Evolutionary conservation across 2,113 vertebrate genomes (phyloP), one percentile per base, ranked within the genome.

Genomic region (Cyprinodon brontotheroides): DNA sequence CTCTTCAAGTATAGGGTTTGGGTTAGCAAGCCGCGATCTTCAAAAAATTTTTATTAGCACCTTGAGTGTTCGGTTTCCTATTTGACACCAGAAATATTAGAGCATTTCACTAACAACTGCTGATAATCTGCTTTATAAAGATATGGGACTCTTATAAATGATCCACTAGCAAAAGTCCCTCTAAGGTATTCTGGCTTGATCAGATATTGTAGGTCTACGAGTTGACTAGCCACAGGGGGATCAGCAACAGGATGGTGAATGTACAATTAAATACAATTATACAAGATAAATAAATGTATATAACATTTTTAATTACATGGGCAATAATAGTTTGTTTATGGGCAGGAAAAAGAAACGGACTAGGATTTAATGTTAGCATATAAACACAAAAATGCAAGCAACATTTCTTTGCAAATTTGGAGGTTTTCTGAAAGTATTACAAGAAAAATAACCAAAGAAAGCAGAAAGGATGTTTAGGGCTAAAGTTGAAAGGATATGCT

Each of bases 361-460:
- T 53, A 17, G 48, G 15, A 53, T 53, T 4, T 53, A 20, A 53
- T 8, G 15, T 53, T 6, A 20, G 20, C 14, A 53, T 20, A 53
- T 20, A 1, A 17, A 6, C 17, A 20, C 29, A 20, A 50, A 53
- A 53, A 4, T 53, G 15, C 13, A 15, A 53, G 13, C 48, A 53
- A 53, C 5, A 29, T 29, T 29, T 29, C 29, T 53, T 53, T 50
- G 14, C 17, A 50, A 14, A 13, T 50, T 53, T 53, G 48, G 48
- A 17, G 48, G 15, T 5, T 53, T 53, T 53, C 48, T 53, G 47
- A 50, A 50, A 14, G 47, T 50, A 5, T 50, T 14, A 78, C 79
- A 70, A 72, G 70, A 57, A 82, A 81, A 87, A 81, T 83, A 87
- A 87, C 80, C 80, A 89, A 85, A 80, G 77, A 63, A 73, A 47